Evolutionary conservation across 2,797 vertebrate species (phyloP).

Genomic region (Chaenodraco wilsoni): DNA sequence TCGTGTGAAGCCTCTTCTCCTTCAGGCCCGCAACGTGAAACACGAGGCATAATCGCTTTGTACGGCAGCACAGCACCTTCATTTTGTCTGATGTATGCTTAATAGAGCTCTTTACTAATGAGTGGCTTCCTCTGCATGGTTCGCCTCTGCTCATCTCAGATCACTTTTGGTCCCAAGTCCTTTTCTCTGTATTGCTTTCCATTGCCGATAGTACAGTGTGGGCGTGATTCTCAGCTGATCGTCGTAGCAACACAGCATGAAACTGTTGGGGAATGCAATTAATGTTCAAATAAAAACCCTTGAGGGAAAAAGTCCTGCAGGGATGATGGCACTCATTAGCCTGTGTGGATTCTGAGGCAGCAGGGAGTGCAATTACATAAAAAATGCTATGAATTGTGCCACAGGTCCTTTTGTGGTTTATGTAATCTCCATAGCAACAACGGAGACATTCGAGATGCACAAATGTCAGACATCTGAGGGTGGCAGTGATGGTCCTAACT

Average conservation of each 20-base stretch:
- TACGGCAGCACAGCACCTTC: conserved; percentile 26
- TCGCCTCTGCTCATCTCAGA: no score
- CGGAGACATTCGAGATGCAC: conserved; percentile 17
- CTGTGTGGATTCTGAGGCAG: conserved; percentile 2
- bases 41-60: conserved; percentile 23
- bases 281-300: no score
- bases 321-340: conserved; percentile 1
- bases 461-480: conserved; percentile 17
- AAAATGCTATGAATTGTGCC: conserved; percentile 12
- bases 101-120: conserved; percentile 10
- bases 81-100: conserved; percentile 24
- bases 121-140: no score
- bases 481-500: background rate
- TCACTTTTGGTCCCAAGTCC: no score
- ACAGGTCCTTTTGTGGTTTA: background rate
- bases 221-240: no score
- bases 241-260: no score
- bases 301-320: background rate
- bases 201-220: no score
- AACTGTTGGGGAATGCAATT: no score
- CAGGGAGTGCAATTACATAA: background rate
- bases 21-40: conserved; percentile 54
- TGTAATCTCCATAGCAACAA: conserved; percentile 35
- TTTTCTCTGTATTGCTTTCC: no score
- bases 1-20: conserved; percentile 57